Base-by-base conservation (phyloP, 2,888 invertebrate species). In the Diadegma fenestrale region DNA sequence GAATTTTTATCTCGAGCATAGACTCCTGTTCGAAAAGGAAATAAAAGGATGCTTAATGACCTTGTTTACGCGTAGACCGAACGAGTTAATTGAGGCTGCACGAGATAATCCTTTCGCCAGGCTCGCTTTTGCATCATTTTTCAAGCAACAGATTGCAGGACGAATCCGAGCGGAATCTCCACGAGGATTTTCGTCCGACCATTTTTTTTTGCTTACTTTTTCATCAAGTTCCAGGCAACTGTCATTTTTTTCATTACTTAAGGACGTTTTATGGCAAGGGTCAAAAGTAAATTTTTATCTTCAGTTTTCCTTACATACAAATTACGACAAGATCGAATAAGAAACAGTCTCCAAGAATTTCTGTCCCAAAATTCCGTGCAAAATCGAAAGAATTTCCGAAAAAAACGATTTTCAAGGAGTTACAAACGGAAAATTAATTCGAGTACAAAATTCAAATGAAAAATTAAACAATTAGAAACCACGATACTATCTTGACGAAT, bases 1-100 rank as follows among this genome's bases (percentile, higher is more conserved):
- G 14, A 37, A 45, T 10, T 22, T 71, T 71, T 63, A 63, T 79
- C 79, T 69, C 71, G 43, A 30, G 37, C 48, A 78, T 68, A 12
- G 30, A 45, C 12, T 45, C 4, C 4, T 37, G 2, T 37, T n/a
- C 51, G 51, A 22, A 41, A 71, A 10, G 51, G 66, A 76, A 80
- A 68, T 77, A 84, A 77, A 54, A 72, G 63, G 30, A 73, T 73
- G 33, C 51, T 58, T 80, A 84, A 80, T 81, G 77, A 33, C 68
- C 61, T 78, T 84, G 84, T 78, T 84, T 84, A 78, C 77, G 63
- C 26, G 43, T 33, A 12, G 41, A 80, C 45, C 26, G 26, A 79
- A 61, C 51, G 30, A 68, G 77, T 51, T 63, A 81, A 78, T 84
- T 64, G 54, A 77, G 66, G 64, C 41, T 76, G 48, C 58, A 19